A percentile compares a stretch with the other conserved stretches of the same genome.
These are phyloP conservation scores for Gerris lacustris DNA, from an alignment of 2,888 invertebrate genomes.

Conservation along the genomic window DNA sequence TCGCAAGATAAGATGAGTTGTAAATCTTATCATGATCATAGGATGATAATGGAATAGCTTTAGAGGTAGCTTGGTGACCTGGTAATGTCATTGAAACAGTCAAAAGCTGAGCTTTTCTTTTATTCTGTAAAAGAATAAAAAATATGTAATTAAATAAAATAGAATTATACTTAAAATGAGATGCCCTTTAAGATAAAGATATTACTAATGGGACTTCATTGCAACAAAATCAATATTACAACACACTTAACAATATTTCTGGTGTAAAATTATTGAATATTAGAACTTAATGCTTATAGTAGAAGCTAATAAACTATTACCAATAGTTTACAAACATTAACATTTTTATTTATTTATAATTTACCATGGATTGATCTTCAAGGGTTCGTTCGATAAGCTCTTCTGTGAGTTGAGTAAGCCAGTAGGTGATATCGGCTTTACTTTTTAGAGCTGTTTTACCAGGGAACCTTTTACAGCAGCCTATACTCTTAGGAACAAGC, in stretches of 20 bases:
- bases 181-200: no score
- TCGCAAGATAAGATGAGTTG: constrained; percentile 50
- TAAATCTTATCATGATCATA: constrained; percentile 56
- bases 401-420: constrained; percentile 65
- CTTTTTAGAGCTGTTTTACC: constrained; percentile 62
- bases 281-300: no score
- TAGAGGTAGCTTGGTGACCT: constrained; percentile 49
- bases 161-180: no score
- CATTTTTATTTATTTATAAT: constrained; percentile 5
- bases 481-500: constrained; percentile 82
- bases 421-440: constrained; percentile 55
- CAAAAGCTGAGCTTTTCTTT: constrained; percentile 65
- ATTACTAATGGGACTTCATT: no score
- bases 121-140: constrained; percentile 48
- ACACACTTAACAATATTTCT: no score
- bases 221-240: no score
- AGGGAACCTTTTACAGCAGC: constrained; percentile 87
- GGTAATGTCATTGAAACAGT: constrained; percentile 57
- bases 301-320: no score
- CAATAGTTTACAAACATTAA: no score
- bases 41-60: constrained; percentile 47
- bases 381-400: constrained; percentile 75
- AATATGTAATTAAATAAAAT: no score
- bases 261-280: no score
- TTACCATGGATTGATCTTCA: constrained; percentile 50